Evolutionary conservation across 2,797 vertebrate genomes (phyloP).

Genomic region (Myripristis jacobus): DNA sequence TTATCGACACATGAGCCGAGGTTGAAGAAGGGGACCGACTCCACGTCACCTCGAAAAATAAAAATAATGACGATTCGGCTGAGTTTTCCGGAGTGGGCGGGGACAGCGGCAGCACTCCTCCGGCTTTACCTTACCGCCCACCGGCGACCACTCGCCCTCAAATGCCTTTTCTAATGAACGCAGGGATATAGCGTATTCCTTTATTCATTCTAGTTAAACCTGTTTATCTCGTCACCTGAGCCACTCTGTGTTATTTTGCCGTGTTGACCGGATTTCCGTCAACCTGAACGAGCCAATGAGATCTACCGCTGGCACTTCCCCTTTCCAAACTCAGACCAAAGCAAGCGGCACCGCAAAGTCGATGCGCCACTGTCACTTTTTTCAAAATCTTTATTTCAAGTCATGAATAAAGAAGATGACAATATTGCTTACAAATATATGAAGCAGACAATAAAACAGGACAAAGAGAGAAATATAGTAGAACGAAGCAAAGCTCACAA

Average conservation of each 20-base stretch:
- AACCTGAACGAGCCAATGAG: slow-evolving; percentile 57
- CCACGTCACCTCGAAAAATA: slow-evolving; percentile 85
- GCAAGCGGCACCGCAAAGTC: slow-evolving; percentile 34
- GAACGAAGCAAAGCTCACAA: no score
- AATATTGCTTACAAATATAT: no score
- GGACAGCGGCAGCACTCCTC: slow-evolving; percentile 45
- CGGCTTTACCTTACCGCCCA: not conserved
- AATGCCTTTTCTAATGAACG: rapidly evolving
- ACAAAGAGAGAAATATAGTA: no score
- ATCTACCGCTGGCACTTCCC: slow-evolving; percentile 11
- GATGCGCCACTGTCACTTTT: no score
- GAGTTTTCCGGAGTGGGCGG: slow-evolving; percentile 84
- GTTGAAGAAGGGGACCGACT: slow-evolving; percentile 50
- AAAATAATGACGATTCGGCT: slow-evolving; percentile 70
- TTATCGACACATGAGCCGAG: slow-evolving; percentile 29
- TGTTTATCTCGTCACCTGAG: not conserved
- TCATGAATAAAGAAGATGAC: no score
- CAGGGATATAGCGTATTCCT: not conserved
- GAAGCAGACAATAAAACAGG: no score
- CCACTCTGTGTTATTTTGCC: slow-evolving; percentile 46
- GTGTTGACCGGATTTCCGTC: slow-evolving; percentile 73
- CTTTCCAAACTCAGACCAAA: slow-evolving; percentile 24
- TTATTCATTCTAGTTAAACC: no score
- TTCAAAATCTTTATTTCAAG: no score
- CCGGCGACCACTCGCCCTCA: not conserved